These are phyloP conservation scores for Drosophila biarmipes DNA, from an alignment of 1,140 invertebrate genomes.

Conservation along the genomic window DNA sequence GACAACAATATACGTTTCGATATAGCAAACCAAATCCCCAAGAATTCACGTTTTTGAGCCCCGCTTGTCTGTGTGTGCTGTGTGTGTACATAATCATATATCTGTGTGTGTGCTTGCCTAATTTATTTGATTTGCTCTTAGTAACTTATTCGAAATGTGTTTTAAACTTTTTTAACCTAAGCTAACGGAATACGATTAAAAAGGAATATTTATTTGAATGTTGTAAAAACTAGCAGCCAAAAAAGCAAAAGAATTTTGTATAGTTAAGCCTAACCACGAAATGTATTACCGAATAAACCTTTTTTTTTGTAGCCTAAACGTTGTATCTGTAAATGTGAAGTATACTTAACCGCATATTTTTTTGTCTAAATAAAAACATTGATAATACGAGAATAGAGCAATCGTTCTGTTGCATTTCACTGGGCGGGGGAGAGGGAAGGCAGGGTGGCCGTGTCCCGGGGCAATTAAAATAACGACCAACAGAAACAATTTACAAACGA, in stretches of 20 bases:
- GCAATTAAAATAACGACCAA: conserved; percentile 69
- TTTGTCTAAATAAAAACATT: conserved; percentile 71
- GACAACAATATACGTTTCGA: not conserved
- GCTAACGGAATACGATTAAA: conserved; percentile 4
- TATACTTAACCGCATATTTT: conserved; percentile 44
- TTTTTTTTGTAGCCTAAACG: conserved; percentile 29
- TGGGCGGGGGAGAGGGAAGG: not conserved
- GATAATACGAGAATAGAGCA: conserved; percentile 38
- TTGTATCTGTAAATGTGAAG: conserved; percentile 35
- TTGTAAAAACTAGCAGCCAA: conserved; percentile 78
- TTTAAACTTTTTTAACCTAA: conserved; percentile 11
- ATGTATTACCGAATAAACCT: conserved; percentile 59
- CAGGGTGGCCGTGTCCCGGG: conserved; percentile 9
- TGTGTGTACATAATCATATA: conserved; percentile 26
- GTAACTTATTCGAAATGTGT: conserved; percentile 56
- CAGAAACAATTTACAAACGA: conserved; percentile 55
- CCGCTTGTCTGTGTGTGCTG: conserved; percentile 6
- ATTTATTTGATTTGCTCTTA: conserved; percentile 67
- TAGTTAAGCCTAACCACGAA: conserved; percentile 63
- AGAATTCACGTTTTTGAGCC: conserved; percentile 7
- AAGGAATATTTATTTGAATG: conserved; percentile 66
- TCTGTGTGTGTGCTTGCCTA: conserved; percentile 29
- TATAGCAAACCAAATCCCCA: not conserved
- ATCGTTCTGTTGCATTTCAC: not conserved
- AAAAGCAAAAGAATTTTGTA: conserved; percentile 38